These are phyloP conservation scores for Orthonevra nobilis DNA, from an alignment of 2,888 invertebrate genomes.

Conservation along the genomic window DNA sequence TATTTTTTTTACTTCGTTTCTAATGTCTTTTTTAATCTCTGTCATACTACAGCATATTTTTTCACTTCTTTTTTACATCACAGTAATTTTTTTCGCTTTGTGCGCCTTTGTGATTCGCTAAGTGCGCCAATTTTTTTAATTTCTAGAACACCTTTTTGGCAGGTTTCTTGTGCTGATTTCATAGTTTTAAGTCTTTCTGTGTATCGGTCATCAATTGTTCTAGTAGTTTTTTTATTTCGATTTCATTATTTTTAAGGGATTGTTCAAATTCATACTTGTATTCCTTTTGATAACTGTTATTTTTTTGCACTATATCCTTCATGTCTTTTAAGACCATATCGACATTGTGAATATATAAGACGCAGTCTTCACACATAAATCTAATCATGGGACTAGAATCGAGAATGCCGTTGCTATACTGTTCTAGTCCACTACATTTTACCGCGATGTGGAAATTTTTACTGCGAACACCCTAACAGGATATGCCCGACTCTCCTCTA, in stretches of 20 bases:
- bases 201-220: not conserved
- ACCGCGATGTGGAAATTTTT: not conserved
- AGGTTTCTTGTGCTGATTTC: not conserved
- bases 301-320: not conserved
- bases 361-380: not conserved
- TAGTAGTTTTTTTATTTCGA: not conserved
- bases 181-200: not conserved
- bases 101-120: not conserved
- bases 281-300: not conserved
- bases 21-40: not conserved
- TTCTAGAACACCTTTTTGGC: no score
- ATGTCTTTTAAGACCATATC: not conserved
- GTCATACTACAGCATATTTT: not conserved
- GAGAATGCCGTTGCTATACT: not conserved
- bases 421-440: constrained; percentile 1
- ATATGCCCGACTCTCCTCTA: not conserved
- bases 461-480: not conserved
- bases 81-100: not conserved
- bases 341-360: not conserved
- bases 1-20: not conserved
- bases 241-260: not conserved
- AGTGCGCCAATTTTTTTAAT: not conserved
- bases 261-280: not conserved
- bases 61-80: no score
- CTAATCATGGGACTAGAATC: not conserved